A percentile compares a stretch with the other conserved stretches of the same genome.
Conservation (phyloP, 2,888 invertebrate species). For the Eueremaeus valkanovi region DNA sequence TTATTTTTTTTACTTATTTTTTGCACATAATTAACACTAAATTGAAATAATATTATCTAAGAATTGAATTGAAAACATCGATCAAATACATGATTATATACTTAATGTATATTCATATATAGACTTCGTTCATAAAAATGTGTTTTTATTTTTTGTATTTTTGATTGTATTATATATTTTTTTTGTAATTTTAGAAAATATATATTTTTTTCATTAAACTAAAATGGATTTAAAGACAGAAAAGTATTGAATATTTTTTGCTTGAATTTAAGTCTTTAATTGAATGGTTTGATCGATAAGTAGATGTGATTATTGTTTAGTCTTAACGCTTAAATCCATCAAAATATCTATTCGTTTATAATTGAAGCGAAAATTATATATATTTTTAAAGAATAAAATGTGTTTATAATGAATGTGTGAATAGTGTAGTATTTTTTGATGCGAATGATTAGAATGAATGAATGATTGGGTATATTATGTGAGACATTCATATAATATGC, state of each 20-base stretch:
- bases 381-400: background rate
- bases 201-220: no score
- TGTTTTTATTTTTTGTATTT: no score
- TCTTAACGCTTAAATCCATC: no score
- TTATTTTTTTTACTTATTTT: no score
- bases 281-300: slow-evolving; percentile 22
- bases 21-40: no score
- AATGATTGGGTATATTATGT: background rate
- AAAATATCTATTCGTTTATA: background rate
- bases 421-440: background rate
- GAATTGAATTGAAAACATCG: no score
- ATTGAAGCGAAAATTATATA: background rate
- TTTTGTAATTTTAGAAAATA: background rate
- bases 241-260: background rate
- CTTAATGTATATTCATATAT: no score
- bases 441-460: background rate
- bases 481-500: background rate
- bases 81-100: no score
- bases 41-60: no score
- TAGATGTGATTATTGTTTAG: background rate
- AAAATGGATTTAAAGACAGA: background rate
- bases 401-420: background rate
- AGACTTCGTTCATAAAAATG: no score
- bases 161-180: background rate
- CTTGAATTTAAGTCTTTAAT: no score